A percentile compares a stretch with the other conserved stretches of the same genome.
phyloP scores from a whole-genome alignment of 2,797 vertebrate genomes.

The Varecia variegata region DNA sequence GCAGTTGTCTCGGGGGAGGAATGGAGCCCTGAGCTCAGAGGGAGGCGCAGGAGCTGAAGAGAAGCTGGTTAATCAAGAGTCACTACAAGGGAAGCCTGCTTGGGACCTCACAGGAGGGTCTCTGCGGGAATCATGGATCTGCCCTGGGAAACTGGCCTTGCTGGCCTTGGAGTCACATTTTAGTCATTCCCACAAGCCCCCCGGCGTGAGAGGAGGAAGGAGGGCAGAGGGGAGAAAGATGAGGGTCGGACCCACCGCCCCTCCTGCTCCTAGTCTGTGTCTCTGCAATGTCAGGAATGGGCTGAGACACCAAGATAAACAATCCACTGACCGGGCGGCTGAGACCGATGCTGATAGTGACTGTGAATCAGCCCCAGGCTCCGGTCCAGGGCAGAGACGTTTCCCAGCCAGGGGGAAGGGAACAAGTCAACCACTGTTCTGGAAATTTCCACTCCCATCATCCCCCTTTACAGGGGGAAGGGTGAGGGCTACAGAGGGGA shows the following conservation, averaged over 20 bases:
- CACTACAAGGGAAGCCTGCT: not conserved
- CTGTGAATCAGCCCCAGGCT: slow-evolving; percentile 64
- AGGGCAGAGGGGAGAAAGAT: not conserved
- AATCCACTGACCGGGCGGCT: slow-evolving; percentile 8
- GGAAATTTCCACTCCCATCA: slow-evolving; percentile 61
- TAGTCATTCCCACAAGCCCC: slow-evolving; percentile 47
- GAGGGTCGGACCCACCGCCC: not conserved
- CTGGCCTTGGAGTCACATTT: slow-evolving; percentile 5
- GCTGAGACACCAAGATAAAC: slow-evolving; percentile 68
- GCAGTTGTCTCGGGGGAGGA: not conserved
- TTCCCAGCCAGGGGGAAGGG: not conserved
- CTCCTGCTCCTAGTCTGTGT: not conserved
- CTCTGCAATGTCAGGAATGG: slow-evolving; percentile 60
- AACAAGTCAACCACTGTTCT: slow-evolving; percentile 26
- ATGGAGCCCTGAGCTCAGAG: not conserved
- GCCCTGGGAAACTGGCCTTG: slow-evolving; percentile 55
- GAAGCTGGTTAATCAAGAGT: not conserved
- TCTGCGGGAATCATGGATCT: not conserved
- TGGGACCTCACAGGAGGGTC: not conserved
- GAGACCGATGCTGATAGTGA: slow-evolving; percentile 8
- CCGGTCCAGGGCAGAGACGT: slow-evolving; percentile 21
- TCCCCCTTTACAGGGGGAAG: not conserved
- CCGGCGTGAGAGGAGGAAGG: not conserved
- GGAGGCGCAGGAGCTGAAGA: not conserved
- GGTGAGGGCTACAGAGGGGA: not conserved